phyloP scores from a whole-genome alignment of 2,797 vertebrate genomes.

The Cichlasoma orientale region DNA sequence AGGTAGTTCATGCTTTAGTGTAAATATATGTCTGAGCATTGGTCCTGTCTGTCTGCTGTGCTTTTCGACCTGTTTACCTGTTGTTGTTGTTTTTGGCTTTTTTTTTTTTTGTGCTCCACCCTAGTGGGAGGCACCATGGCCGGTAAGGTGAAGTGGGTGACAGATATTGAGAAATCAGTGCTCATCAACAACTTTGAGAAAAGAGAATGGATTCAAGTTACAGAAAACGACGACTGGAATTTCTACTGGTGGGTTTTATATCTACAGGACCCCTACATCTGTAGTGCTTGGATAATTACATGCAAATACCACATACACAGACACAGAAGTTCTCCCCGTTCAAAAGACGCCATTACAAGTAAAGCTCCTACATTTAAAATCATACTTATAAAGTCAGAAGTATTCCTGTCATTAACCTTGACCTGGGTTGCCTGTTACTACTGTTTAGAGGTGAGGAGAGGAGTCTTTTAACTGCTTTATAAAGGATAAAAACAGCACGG shows the following conservation, averaged over 20 bases:
- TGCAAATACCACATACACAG: not conserved
- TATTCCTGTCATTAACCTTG: not conserved
- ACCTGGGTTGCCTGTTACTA: not conserved
- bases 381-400: not conserved
- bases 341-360: not conserved
- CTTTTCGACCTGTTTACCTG: conserved; percentile 25
- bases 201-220: conserved; percentile 93
- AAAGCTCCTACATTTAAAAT: not conserved
- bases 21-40: not conserved
- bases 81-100: not conserved
- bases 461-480: not conserved
- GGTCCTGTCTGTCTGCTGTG: not conserved
- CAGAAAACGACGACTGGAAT: conserved; percentile 97
- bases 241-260: conserved; percentile 90
- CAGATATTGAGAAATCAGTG: conserved; percentile 98
- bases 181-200: conserved; percentile 99
- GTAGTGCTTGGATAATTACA: not conserved
- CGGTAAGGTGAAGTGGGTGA: conserved; percentile 97
- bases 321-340: not conserved
- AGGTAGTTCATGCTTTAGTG: conserved; percentile 48
- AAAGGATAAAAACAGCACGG: not conserved
- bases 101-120: conserved; percentile 42
- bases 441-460: not conserved
- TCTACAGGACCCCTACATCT: not conserved
- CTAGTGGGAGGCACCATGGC: conserved; percentile 85